phyloP scores from a whole-genome alignment of 2,888 invertebrate genomes.

The Biston stratarius region DNA sequence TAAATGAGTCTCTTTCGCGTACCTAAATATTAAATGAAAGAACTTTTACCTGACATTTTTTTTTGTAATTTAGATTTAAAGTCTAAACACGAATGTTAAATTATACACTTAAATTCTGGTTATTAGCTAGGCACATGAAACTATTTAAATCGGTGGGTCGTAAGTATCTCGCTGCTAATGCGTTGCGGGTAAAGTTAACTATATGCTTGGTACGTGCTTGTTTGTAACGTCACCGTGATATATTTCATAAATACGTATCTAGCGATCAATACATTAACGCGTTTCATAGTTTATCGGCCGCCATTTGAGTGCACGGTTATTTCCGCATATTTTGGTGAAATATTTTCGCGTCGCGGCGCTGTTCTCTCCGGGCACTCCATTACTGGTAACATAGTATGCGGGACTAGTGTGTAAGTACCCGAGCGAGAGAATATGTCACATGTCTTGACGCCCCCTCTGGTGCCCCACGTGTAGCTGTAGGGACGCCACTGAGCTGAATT shows the following conservation, averaged over 20 bases:
- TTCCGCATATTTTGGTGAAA: conserved; percentile 44
- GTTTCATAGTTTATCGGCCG: conserved; percentile 16
- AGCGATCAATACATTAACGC: not conserved
- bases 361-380: conserved; percentile 67
- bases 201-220: not conserved
- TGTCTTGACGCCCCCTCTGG: conserved; percentile 58
- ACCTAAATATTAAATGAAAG: conserved; percentile 45
- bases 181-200: too few species aligned
- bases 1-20: conserved; percentile 45
- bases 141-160: not conserved
- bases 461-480: conserved; percentile 50
- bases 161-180: not conserved
- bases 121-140: conserved; percentile 5
- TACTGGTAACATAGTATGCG: conserved; percentile 66
- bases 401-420: conserved; percentile 71
- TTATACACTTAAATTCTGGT: conserved; percentile 4
- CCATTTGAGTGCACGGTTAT: conserved; percentile 2
- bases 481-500: conserved; percentile 65
- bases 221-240: too few species aligned
- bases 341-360: conserved; percentile 52
- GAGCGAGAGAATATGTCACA: conserved; percentile 78
- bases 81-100: conserved; percentile 11
- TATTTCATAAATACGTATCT: not conserved
- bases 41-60: conserved; percentile 45
- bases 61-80: conserved; percentile 22